phyloP scores from a whole-genome alignment of 2,888 invertebrate genomes.

The Antheraea assamensis region DNA sequence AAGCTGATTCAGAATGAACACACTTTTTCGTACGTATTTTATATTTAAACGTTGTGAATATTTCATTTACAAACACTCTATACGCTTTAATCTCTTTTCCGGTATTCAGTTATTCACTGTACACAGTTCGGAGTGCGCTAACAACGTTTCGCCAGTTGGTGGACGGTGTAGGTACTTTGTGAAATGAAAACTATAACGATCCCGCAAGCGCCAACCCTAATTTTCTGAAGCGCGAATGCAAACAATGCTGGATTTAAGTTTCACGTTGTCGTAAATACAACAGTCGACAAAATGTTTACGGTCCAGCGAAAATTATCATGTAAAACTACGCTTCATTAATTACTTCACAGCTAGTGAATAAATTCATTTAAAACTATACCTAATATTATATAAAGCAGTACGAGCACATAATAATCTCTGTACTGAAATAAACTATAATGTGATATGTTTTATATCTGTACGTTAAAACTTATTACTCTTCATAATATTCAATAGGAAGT shows the following conservation, averaged over 20 bases:
- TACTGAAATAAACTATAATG: too few species aligned
- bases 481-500: too few species aligned
- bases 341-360: background rate
- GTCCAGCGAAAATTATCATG: conserved; percentile 16
- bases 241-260: conserved; percentile 21
- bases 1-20: too few species aligned
- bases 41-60: background rate
- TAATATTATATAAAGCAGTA: too few species aligned
- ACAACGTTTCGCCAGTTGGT: conserved; percentile 42
- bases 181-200: conserved; percentile 65
- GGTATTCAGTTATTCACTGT: conserved; percentile 46
- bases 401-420: too few species aligned
- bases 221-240: conserved; percentile 37
- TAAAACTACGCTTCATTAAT: conserved; percentile 18
- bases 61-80: background rate
- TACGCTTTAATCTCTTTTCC: background rate
- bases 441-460: too few species aligned
- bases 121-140: conserved; percentile 41
- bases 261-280: conserved; percentile 18
- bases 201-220: conserved; percentile 46
- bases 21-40: background rate
- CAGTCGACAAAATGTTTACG: conserved; percentile 19
- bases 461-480: too few species aligned
- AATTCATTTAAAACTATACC: background rate
- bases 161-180: conserved; percentile 50